Evolutionary conservation across 1,140 invertebrate species (phyloP), one percentile per base, ranked within the genome.

Genomic region (Lordiphosa collinella): DNA sequence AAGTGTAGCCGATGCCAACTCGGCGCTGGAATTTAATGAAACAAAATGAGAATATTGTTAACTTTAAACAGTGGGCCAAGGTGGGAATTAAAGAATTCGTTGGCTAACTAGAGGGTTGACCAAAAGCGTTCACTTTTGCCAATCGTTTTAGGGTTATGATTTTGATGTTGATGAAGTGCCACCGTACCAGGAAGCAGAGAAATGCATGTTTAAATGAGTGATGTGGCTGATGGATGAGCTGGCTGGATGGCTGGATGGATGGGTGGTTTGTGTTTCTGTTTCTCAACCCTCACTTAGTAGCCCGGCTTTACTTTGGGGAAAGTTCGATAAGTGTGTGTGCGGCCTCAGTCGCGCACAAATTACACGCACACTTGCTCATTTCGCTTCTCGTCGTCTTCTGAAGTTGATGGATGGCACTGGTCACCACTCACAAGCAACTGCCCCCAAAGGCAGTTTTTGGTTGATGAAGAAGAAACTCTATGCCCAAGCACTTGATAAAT

Each of bases 361-460:
- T 65, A 65, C 56, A 65, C 62, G 62, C 62, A 65, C 62, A 63
- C 65, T 63, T 62, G 63, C 51, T 40, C 58, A 25, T 36, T 51
- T 40, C 49, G 36, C 44, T 47, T 10, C 44, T 16, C 11, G 7
- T 41, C 9, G 48, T 64, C 44, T 34, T 34, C 5, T 68, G 65
- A 68, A 68, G 65, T 68, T 68, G 65, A 68, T 68, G 65, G 65
- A 68, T 68, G 51, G 50, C 65, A 40, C 37, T 14, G 58, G 64
- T 63, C 59, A 63, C 64, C 55, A 10, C 51, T 46, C 47, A 46
- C 61, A 35, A 59, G 18, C 18, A 10, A 1, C 37, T 3, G 2
- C 10, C 34, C 9, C 9, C 12, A 25, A 25, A 25, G 22, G 22
- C 22, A 25, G 22, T 25, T 25, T 25, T 25, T 7, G 22, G 22